Evolutionary conservation across 2,113 vertebrate species (phyloP).

Genomic region (Tragelaphus buxtoni): DNA sequence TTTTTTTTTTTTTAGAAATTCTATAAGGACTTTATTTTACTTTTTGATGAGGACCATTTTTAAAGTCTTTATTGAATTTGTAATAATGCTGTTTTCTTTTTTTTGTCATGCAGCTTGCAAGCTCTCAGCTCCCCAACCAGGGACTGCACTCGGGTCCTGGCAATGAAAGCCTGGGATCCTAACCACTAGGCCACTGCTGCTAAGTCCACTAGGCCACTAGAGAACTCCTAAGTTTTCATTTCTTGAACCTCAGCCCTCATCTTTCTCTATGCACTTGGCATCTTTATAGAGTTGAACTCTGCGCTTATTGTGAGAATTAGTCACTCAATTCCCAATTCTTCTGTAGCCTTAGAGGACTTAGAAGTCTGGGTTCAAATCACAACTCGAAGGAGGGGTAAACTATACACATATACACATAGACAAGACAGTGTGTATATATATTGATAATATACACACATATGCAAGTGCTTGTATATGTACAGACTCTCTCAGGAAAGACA

Average conservation of each 20-base stretch:
- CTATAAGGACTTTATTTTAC: not conserved
- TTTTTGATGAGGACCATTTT: not conserved
- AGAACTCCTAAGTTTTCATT: not conserved
- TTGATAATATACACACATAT: not conserved
- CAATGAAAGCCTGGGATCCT: not conserved
- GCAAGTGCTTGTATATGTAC: not conserved
- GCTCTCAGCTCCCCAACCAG: not conserved
- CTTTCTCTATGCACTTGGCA: not conserved
- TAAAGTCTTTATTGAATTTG: not conserved
- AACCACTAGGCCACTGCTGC: not conserved
- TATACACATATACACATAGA: not conserved
- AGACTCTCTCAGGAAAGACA: not conserved
- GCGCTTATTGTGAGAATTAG: not conserved
- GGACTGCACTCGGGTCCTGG: not conserved
- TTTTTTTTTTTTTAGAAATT: not conserved
- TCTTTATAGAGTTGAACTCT: not conserved
- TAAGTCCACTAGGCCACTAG: no score
- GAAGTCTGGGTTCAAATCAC: not conserved
- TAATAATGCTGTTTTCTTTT: not conserved
- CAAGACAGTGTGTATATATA: not conserved
- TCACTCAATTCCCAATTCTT: not conserved
- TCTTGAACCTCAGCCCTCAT: not conserved
- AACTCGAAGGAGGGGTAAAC: not conserved
- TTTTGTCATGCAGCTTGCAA: not conserved
- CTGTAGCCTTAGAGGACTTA: not conserved